Conservation (phyloP, 1,140 invertebrate genomes). For the Drosophila athabasca region DNA sequence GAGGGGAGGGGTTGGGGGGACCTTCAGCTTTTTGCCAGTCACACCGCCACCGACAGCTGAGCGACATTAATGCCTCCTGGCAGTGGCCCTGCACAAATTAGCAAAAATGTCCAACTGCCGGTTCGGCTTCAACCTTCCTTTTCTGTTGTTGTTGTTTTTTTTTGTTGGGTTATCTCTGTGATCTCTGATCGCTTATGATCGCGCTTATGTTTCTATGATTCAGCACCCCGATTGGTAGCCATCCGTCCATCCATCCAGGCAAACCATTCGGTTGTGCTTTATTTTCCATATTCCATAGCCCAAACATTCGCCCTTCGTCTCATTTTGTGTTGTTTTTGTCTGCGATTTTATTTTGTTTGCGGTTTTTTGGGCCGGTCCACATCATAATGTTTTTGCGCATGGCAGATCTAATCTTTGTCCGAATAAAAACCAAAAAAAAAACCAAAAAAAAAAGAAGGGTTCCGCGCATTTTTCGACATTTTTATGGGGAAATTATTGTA, state of each 20-base stretch:
- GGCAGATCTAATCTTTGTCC: conserved; percentile 78
- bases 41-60: conserved; percentile 62
- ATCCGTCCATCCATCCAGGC: conserved; percentile 52
- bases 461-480: conserved; percentile 71
- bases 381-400: conserved; percentile 80
- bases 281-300: background rate
- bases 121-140: conserved; percentile 42
- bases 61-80: conserved; percentile 77
- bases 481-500: conserved; percentile 81
- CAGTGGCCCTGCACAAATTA: conserved; percentile 74
- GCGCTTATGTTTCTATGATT: conserved; percentile 79
- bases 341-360: conserved; percentile 48
- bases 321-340: conserved; percentile 48
- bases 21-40: conserved; percentile 43
- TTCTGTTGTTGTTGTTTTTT: background rate
- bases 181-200: conserved; percentile 66
- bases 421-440: conserved; percentile 6
- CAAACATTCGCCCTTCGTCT: conserved; percentile 29
- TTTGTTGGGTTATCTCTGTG: conserved; percentile 55
- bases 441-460: conserved; percentile 44
- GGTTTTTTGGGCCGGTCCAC: conserved; percentile 56
- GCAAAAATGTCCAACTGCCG: conserved; percentile 55
- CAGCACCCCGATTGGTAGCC: conserved; percentile 73
- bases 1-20: too few species aligned
- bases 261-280: conserved; percentile 34